phyloP scores from a whole-genome alignment of 2,888 invertebrate species.

The Drosophila paramelanica region DNA sequence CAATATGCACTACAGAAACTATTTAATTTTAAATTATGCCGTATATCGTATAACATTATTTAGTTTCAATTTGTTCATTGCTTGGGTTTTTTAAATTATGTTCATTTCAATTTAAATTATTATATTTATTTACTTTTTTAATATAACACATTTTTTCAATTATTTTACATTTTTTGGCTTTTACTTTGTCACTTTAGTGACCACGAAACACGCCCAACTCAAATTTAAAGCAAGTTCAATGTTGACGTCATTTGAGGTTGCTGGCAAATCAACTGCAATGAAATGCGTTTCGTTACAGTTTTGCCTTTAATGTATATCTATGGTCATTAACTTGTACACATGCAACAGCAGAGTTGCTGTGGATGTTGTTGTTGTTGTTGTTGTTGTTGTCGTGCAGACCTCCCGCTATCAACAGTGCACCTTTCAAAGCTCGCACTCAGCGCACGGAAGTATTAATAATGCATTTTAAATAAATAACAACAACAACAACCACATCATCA shows the following conservation, averaged over 20 bases:
- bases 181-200: background rate
- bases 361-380: slow-evolving; percentile 16
- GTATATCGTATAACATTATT: too few species aligned
- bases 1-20: too few species aligned
- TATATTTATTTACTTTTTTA: too few species aligned
- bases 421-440: slow-evolving; percentile 35
- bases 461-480: slow-evolving; percentile 61
- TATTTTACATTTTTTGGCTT: too few species aligned
- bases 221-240: background rate
- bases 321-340: slow-evolving; percentile 65
- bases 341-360: slow-evolving; percentile 46
- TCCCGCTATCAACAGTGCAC: slow-evolving; percentile 46
- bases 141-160: too few species aligned
- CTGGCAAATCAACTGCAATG: slow-evolving; percentile 48
- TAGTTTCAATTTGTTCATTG: too few species aligned
- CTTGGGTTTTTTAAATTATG: too few species aligned
- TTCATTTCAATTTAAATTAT: too few species aligned
- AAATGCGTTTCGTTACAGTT: slow-evolving; percentile 65
- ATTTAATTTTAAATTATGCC: too few species aligned
- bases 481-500: slow-evolving; percentile 13
- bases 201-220: background rate
- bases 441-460: slow-evolving; percentile 72
- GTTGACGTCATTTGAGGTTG: slow-evolving; percentile 58
- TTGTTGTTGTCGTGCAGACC: slow-evolving; percentile 21
- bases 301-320: slow-evolving; percentile 43